Evolutionary conservation across 2,113 vertebrate genomes (phyloP), one percentile per base, ranked within the genome.

Genomic region (Entosphenus tridentatus): DNA sequence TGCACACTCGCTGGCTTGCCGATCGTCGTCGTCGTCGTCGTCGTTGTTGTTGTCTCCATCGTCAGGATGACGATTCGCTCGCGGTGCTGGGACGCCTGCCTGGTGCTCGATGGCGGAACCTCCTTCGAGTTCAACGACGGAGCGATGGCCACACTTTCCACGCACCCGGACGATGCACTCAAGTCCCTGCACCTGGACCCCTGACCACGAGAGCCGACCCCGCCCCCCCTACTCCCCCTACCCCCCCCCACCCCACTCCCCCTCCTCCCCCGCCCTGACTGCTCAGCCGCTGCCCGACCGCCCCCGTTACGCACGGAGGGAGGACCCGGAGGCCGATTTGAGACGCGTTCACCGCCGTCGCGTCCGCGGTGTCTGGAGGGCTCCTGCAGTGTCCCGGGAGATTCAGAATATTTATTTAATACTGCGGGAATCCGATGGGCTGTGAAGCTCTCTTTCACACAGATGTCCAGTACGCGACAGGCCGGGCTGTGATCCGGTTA

Each of bases 41-140:
- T n/a, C n/a, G n/a, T n/a, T n/a, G 67, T 12, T 72, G 11, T 39
- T 70, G 73, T 69, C 39, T 11, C 16, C 11, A 11, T 67, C 17
- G 72, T 10, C 74, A 98, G 92, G 76, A 83, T 98, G 72, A 87
- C 81, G 16, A 84, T 96, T 10, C 87, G 88, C 13, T 96, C 91
- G 1, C 84, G 91, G 8, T 97, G 93, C 58, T 97, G 93, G 93
- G 88, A 97, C 18, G 93, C 93, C 2, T 96, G 93, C 73, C 95
- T 96, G 93, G 93, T 97, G 76, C 81, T 97, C 9, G 93, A 97
- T 57, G 89, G 91, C 39, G 93, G 91, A 72, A 93, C 86, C 4
- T 96, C 90, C 7, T 96, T 96, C 67, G 88, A 96, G 73, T 98
- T 96, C 75, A 98, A 96, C 56, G 93, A 98, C 13, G 93, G 93